A percentile compares a stretch with the other conserved stretches of the same genome.
phyloP scores from a whole-genome alignment of 2,888 invertebrate genomes.

The Melieria picta region DNA sequence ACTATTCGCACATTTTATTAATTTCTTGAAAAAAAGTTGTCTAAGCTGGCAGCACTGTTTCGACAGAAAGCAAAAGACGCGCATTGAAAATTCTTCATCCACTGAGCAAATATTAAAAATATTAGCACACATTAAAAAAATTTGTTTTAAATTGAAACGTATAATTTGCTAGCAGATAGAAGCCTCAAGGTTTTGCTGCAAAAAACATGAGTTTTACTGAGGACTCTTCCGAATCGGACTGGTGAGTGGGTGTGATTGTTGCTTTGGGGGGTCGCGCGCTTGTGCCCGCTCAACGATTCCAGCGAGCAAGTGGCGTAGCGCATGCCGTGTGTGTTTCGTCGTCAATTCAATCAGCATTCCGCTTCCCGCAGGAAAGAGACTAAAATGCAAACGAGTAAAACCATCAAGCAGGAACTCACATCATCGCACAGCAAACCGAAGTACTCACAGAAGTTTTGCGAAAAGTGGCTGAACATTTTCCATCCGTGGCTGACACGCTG shows the following conservation, averaged over 20 bases:
- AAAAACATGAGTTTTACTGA: slow-evolving; percentile 57
- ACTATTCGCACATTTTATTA: no score
- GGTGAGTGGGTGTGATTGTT: slow-evolving; percentile 48
- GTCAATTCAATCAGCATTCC: slow-evolving; percentile 18
- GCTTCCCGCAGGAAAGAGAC: slow-evolving; percentile 53
- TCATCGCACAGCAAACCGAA: slow-evolving; percentile 48
- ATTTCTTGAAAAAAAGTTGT: background rate
- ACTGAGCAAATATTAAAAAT: background rate
- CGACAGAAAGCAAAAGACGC: slow-evolving; percentile 4
- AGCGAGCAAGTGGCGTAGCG: slow-evolving; percentile 5
- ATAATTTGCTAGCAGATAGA: background rate
- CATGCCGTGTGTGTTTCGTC: background rate
- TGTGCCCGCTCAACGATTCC: slow-evolving; percentile 7
- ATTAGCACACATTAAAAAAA: background rate
- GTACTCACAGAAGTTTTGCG: slow-evolving; percentile 60
- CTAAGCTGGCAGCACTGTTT: background rate
- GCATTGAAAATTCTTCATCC: background rate
- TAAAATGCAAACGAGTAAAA: slow-evolving; percentile 49
- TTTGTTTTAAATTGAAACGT: background rate
- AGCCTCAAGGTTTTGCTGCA: background rate
- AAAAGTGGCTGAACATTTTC: slow-evolving; percentile 61
- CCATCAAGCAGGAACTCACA: slow-evolving; percentile 42
- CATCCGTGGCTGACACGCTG: slow-evolving; percentile 59
- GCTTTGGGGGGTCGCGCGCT: background rate
- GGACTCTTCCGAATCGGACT: slow-evolving; percentile 60